Conservation (phyloP, 2,797 vertebrate genomes). For the Benthosema pterotum region DNA sequence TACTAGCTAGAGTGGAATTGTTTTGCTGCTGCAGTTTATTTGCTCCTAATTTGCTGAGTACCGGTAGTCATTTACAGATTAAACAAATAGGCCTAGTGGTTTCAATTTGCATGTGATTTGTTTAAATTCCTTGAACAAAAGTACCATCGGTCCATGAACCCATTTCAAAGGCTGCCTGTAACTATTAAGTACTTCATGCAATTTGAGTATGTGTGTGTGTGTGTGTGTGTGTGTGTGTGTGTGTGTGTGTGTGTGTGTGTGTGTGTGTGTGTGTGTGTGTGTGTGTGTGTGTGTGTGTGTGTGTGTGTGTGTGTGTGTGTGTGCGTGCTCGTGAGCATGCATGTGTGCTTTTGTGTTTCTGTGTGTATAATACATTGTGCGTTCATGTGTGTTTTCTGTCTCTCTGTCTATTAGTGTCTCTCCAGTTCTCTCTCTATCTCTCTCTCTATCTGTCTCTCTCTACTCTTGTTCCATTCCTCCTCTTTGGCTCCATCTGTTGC, state of each 20-base stretch:
- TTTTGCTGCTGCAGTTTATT: too few relatives aligned
- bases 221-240: constrained; percentile 1
- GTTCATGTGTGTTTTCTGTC: neutral
- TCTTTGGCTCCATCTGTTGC: too few relatives aligned
- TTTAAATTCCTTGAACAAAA: too few relatives aligned
- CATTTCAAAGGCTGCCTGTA: neutral
- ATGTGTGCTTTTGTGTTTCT: neutral
- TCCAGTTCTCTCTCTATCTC: constrained; percentile 1
- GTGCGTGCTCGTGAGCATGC: neutral
- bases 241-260: constrained; percentile 8
- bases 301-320: neutral
- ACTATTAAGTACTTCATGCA: neutral
- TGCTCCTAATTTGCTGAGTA: too few relatives aligned
- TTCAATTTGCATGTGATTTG: too few relatives aligned
- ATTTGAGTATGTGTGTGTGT: constrained; percentile 1
- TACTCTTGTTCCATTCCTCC: too few relatives aligned
- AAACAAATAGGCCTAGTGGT: too few relatives aligned
- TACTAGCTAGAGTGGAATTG: too few relatives aligned
- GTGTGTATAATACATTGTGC: constrained; percentile 16
- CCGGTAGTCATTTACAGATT: too few relatives aligned
- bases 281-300: neutral
- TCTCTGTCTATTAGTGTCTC: neutral
- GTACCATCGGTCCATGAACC: neutral
- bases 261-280: neutral
- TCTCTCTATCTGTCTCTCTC: constrained; percentile 10